Percentiles rank a stretch among this genome's conserved stretches.
phyloP scores from a whole-genome alignment of 2,888 invertebrate genomes.

The Drosophila villosipedis region DNA sequence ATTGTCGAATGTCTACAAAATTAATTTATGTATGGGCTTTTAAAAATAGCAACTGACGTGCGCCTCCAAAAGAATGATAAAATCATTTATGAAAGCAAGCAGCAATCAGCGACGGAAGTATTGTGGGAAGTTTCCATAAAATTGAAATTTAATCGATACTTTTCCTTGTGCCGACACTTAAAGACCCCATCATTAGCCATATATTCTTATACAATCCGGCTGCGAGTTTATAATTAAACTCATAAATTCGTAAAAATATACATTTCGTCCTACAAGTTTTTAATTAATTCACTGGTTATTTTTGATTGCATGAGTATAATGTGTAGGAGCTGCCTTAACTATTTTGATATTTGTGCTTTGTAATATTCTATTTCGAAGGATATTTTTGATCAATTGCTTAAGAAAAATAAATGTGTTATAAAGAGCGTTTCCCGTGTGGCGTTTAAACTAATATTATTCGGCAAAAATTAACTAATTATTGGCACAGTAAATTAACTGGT shows the following conservation, averaged over 20 bases:
- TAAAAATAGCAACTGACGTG: conserved; percentile 61
- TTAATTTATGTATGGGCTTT: conserved; percentile 46
- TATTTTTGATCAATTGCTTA: neutral
- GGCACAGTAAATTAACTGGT: conserved; percentile 14
- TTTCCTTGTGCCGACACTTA: neutral
- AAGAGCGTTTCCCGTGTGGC: neutral
- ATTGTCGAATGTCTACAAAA: conserved; percentile 27
- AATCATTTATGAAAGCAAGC: conserved; percentile 7
- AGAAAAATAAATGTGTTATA: conserved; percentile 5
- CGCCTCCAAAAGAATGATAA: neutral
- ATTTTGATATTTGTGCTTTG: neutral
- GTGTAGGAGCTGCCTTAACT: neutral
- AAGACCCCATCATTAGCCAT: neutral
- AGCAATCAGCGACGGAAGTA: neutral
- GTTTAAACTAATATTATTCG: conserved; percentile 22
- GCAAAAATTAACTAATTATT: conserved; percentile 23
- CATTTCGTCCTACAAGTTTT: neutral
- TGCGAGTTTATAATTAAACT: neutral
- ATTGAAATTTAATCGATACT: neutral
- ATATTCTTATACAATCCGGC: neutral
- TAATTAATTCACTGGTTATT: neutral
- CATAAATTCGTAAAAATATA: neutral
- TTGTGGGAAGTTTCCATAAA: neutral
- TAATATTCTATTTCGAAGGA: neutral
- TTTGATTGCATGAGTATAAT: neutral